These are phyloP conservation scores for Xestia sexstrigata DNA, from an alignment of 2,888 invertebrate genomes.

Conservation along the genomic window DNA sequence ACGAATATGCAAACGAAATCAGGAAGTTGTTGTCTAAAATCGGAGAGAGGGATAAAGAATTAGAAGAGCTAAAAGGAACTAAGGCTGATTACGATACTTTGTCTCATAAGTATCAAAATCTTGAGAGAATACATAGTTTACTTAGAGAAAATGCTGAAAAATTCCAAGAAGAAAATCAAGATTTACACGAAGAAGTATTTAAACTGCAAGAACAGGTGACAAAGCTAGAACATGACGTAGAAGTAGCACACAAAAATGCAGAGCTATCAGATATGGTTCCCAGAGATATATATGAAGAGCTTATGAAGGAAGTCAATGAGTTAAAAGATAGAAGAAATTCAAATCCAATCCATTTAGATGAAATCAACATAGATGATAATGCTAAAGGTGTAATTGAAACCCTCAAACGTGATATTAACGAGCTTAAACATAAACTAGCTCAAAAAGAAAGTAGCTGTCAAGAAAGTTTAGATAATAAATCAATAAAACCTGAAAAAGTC, in stretches of 20 bases:
- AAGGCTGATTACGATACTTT: conserved; percentile 84
- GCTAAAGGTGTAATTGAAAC: conserved; percentile 89
- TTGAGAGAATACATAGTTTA: conserved; percentile 85
- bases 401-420: conserved; percentile 86
- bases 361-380: conserved; percentile 88
- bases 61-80: conserved; percentile 72
- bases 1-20: conserved; percentile 85
- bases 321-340: conserved; percentile 79
- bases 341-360: conserved; percentile 81
- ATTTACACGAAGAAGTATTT: conserved; percentile 88
- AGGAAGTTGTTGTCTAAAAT: conserved; percentile 84
- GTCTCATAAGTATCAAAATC: conserved; percentile 86
- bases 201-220: conserved; percentile 87
- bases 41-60: conserved; percentile 85
- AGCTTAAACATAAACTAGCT: conserved; percentile 82
- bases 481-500: conserved; percentile 82
- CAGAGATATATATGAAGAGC: conserved; percentile 81
- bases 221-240: conserved; percentile 86
- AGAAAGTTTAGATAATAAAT: conserved; percentile 74
- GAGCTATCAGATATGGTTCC: conserved; percentile 80
- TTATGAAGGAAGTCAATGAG: conserved; percentile 81
- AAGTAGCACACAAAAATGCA: conserved; percentile 77
- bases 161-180: conserved; percentile 89
- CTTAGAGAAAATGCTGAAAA: conserved; percentile 88
- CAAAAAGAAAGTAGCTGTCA: conserved; percentile 74